Evolutionary conservation across 2,113 vertebrate genomes (phyloP).

Genomic region (Murina feae): DNA sequence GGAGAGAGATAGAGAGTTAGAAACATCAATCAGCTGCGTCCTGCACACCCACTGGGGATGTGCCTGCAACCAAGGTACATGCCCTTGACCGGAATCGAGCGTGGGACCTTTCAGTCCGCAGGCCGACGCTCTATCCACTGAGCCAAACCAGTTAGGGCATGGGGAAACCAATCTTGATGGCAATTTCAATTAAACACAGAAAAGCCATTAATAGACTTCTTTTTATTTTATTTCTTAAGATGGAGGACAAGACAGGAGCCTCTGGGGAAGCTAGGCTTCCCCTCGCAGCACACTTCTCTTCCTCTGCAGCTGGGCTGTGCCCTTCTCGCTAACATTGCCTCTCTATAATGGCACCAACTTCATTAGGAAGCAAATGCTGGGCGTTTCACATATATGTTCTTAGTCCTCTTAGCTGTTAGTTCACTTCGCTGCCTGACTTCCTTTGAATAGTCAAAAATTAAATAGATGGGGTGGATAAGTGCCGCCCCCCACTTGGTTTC

Average conservation of each 20-base stretch:
- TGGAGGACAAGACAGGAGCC: background rate
- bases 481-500: background rate
- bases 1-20: too few species aligned
- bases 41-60: too few species aligned
- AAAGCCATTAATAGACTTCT: constrained; percentile 43
- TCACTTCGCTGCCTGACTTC: background rate
- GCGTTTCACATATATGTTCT: background rate
- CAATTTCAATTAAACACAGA: constrained; percentile 59
- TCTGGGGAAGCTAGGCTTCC: constrained; percentile 18
- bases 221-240: constrained; percentile 40
- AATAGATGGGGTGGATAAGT: background rate
- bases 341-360: background rate
- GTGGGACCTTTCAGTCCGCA: too few species aligned
- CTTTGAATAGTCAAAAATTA: background rate
- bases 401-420: background rate
- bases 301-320: background rate
- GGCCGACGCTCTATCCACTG: too few species aligned
- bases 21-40: too few species aligned
- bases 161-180: constrained; percentile 51
- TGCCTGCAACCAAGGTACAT: too few species aligned
- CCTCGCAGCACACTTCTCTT: background rate
- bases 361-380: background rate
- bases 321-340: background rate
- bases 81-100: too few species aligned
- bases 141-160: too few species aligned